Evolutionary conservation across 2,888 invertebrate species (phyloP), one percentile per base, ranked within the genome.

Genomic region (Sialis fuliginosa): DNA sequence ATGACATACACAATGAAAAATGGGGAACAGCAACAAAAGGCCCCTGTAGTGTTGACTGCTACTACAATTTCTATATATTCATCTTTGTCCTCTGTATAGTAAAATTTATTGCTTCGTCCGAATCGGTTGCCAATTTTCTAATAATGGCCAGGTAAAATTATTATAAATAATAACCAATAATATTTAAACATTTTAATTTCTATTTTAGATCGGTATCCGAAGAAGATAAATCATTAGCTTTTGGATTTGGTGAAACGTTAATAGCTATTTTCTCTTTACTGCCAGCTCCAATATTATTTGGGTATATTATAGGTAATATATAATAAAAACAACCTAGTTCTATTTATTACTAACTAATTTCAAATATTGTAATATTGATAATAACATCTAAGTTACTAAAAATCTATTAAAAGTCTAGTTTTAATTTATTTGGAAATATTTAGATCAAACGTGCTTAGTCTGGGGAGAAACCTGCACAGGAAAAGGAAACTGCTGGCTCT

Each of bases 191-290:
- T 34, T 33, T n/a, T 12, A 2, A 12, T 10, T n/a, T 44, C 6
- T 12, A 10, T 9, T 6, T 41, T 53, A 74, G 77, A 57, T 81
- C 80, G 59, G 80, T 82, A 5, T 77, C 79, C 9, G 79, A 81
- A 55, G 75, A 77, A 57, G 82, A 82, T 57, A 81, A 81, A 60
- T 71, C 80, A 0, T 75, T 79, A 0, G 77, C 81, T 2, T 77
- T 82, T 71, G 82, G 81, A 32, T 74, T 81, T 48, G 74, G 77
- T 30, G 65, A 81, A 52, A 78, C 75, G 59, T 66, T 81, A 54
- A 73, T 79, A 22, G 22, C 22, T 22, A 22, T 22, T 4, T 22
- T 22, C 22, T 22, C 22, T 22, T 22, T 22, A 22, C 4, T 22
- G 4, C 22, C 22, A 22, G 22, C 22, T 22, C 22, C 22, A 22